A percentile compares a stretch with the other conserved stretches of the same genome.
Conservation (phyloP, 2,888 invertebrate genomes). For the Drosophila ochracea region DNA sequence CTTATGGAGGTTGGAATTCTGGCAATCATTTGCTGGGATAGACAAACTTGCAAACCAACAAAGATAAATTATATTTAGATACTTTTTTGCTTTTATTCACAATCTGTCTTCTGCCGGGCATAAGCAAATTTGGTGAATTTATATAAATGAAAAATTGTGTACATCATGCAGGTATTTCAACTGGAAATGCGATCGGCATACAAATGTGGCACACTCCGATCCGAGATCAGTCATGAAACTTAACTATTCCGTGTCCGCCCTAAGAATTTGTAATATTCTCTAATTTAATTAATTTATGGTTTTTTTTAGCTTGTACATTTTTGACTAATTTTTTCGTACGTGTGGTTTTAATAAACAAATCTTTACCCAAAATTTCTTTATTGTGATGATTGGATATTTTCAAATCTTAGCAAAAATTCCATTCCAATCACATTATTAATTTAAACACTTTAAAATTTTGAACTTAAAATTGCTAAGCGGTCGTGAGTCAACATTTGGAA, state of each 20-base stretch:
- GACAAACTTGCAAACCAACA: background rate
- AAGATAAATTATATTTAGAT: background rate
- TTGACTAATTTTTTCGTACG: background rate
- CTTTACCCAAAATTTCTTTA: background rate
- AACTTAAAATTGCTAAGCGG: constrained; percentile 32
- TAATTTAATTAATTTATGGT: background rate
- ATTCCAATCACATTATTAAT: background rate
- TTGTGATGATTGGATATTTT: background rate
- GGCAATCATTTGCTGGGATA: constrained; percentile 63
- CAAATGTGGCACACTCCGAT: background rate
- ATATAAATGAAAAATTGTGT: too few species aligned
- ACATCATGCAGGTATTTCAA: background rate
- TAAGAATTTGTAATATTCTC: background rate
- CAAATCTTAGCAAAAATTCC: background rate
- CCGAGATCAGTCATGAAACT: background rate
- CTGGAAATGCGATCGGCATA: background rate
- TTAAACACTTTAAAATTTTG: background rate
- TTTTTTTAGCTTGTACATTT: background rate
- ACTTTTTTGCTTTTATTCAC: background rate
- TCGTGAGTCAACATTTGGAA: constrained; percentile 1
- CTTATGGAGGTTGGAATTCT: constrained; percentile 43
- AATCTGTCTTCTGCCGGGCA: background rate
- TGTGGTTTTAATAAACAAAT: background rate
- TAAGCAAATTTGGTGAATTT: background rate
- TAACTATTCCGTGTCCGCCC: background rate